phyloP scores from a whole-genome alignment of 2,113 vertebrate genomes.

The Etheostoma cragini region DNA sequence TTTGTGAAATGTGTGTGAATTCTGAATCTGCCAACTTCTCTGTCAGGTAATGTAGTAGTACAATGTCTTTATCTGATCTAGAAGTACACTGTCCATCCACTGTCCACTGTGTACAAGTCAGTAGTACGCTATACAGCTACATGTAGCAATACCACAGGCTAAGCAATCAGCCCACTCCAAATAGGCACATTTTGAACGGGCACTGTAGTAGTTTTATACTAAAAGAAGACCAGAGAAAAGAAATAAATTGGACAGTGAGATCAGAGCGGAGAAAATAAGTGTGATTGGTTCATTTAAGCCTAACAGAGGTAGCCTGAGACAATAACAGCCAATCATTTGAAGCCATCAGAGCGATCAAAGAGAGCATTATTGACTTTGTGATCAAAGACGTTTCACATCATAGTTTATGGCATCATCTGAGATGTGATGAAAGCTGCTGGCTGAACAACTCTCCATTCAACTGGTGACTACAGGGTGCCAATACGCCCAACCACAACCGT shows the following conservation, averaged over 20 bases:
- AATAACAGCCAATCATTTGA: conserved; percentile 7
- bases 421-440: background rate
- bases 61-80: too few relatives aligned
- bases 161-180: too few relatives aligned
- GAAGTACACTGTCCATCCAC: too few relatives aligned
- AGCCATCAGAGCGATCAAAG: background rate
- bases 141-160: too few relatives aligned
- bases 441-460: background rate
- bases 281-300: conserved; percentile 9
- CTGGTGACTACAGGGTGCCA: too few relatives aligned
- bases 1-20: too few relatives aligned
- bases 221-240: background rate
- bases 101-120: too few relatives aligned
- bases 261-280: background rate
- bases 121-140: too few relatives aligned
- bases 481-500: too few relatives aligned
- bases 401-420: background rate
- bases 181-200: background rate
- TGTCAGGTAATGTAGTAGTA: too few relatives aligned
- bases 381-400: background rate
- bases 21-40: too few relatives aligned
- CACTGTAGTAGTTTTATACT: background rate
- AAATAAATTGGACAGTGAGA: background rate
- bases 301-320: background rate
- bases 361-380: conserved; percentile 6